These are phyloP conservation scores for Opisthograptis luteolata DNA, from an alignment of 2,888 invertebrate genomes.

Conservation along the genomic window DNA sequence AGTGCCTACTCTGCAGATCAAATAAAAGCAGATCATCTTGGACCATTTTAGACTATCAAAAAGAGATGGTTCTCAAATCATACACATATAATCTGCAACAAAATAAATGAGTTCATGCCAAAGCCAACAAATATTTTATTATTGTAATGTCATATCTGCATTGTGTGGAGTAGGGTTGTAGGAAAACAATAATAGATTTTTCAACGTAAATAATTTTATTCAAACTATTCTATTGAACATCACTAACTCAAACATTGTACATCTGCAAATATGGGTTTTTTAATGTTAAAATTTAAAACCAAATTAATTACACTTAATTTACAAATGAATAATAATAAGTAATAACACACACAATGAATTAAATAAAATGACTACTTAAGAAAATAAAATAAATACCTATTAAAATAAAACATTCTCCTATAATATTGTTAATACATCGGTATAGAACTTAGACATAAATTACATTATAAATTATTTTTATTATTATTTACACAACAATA, in stretches of 20 bases:
- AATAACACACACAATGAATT: slow-evolving; percentile 67
- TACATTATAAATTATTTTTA: slow-evolving; percentile 60
- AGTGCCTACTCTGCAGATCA: no score
- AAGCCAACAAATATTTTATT: no score
- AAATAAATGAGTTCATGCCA: no score
- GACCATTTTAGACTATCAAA: no score
- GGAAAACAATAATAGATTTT: slow-evolving; percentile 73
- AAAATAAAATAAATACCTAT: slow-evolving; percentile 77
- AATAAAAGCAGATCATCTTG: no score
- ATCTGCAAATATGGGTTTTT: slow-evolving; percentile 83
- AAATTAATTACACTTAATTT: slow-evolving; percentile 71
- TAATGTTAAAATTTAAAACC: slow-evolving; percentile 60
- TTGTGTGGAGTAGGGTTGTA: no score
- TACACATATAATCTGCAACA: no score
- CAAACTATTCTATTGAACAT: slow-evolving; percentile 84
- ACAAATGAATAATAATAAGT: slow-evolving; percentile 68
- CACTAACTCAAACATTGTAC: slow-evolving; percentile 84
- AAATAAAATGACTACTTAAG: slow-evolving; percentile 76
- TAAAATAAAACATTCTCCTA: slow-evolving; percentile 73
- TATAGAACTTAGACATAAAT: slow-evolving; percentile 65
- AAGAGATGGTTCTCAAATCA: no score
- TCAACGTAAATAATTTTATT: slow-evolving; percentile 85
- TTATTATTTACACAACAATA: slow-evolving; percentile 55
- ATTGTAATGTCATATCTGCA: no score
- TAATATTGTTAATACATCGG: slow-evolving; percentile 72